Evolutionary conservation across 2,888 invertebrate genomes (phyloP).

Genomic region (Coremacera marginata): DNA sequence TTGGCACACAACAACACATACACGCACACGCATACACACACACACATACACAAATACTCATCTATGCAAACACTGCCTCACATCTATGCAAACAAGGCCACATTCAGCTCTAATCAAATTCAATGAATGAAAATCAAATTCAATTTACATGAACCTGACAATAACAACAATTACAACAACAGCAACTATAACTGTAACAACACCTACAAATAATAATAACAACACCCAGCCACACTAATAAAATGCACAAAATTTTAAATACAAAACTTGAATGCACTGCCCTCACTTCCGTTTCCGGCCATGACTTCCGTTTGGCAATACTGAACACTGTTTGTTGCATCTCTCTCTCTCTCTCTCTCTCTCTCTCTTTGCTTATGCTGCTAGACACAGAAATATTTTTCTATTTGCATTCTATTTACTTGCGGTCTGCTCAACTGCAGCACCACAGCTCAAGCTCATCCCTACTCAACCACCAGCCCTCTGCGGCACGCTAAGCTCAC

Average conservation of each 20-base stretch:
- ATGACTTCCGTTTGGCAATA: neutral
- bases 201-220: neutral
- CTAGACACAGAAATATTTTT: neutral
- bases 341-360: neutral
- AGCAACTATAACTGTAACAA: neutral
- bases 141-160: neutral
- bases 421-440: neutral
- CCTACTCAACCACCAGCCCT: neutral
- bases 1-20: neutral
- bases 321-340: neutral
- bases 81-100: neutral
- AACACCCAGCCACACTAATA: neutral
- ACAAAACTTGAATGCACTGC: neutral
- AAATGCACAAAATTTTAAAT: neutral
- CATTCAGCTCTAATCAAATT: conserved; percentile 1
- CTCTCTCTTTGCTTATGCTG: neutral
- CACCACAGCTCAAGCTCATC: neutral
- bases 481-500: neutral
- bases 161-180: neutral
- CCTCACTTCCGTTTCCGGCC: neutral
- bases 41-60: neutral
- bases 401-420: conserved; percentile 6
- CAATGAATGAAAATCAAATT: conserved; percentile 15
- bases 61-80: too few species aligned
- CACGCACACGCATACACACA: neutral